Conservation (phyloP, 1,140 invertebrate species). For the Ephestia elutella region DNA sequence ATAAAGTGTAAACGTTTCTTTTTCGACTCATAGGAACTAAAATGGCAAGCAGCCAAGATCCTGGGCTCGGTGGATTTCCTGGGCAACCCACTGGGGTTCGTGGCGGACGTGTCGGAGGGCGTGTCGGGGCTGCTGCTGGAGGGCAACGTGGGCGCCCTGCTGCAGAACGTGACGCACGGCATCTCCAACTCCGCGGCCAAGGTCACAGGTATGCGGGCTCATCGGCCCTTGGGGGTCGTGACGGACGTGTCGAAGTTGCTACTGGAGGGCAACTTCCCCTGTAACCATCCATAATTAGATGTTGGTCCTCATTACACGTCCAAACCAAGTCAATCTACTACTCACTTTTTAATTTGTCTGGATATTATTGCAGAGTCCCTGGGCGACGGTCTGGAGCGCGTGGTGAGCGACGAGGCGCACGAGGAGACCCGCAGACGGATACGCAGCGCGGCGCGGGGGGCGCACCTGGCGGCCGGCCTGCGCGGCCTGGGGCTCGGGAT, state of each 20-base stretch:
- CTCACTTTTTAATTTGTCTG: too few species aligned
- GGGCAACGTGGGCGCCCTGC: constrained; percentile 89
- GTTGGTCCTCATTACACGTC: too few species aligned
- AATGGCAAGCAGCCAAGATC: constrained; percentile 96
- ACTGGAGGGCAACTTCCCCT: too few species aligned
- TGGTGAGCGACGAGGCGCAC: constrained; percentile 91
- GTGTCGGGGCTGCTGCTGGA: constrained; percentile 94
- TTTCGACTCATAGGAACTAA: constrained; percentile 82
- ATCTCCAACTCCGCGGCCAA: constrained; percentile 98
- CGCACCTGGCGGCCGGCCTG: constrained; percentile 92
- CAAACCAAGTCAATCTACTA: too few species aligned
- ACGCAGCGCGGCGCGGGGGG: constrained; percentile 76
- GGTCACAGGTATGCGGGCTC: constrained; percentile 81
- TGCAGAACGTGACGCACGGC: constrained; percentile 98
- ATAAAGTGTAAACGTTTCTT: too few species aligned
- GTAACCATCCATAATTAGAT: too few species aligned
- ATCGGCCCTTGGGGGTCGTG: too few species aligned
- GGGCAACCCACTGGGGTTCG: constrained; percentile 96
- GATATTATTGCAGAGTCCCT: constrained; percentile 91
- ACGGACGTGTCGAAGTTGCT: too few species aligned
- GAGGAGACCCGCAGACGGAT: constrained; percentile 92
- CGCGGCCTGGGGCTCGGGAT: constrained; percentile 95
- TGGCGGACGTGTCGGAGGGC: constrained; percentile 96
- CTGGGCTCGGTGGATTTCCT: constrained; percentile 97
- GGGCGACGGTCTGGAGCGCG: constrained; percentile 91